A percentile compares a stretch with the other conserved stretches of the same genome.
phyloP scores from a whole-genome alignment of 2,113 vertebrate genomes.

The Hypocryptadius cinnamomeus region DNA sequence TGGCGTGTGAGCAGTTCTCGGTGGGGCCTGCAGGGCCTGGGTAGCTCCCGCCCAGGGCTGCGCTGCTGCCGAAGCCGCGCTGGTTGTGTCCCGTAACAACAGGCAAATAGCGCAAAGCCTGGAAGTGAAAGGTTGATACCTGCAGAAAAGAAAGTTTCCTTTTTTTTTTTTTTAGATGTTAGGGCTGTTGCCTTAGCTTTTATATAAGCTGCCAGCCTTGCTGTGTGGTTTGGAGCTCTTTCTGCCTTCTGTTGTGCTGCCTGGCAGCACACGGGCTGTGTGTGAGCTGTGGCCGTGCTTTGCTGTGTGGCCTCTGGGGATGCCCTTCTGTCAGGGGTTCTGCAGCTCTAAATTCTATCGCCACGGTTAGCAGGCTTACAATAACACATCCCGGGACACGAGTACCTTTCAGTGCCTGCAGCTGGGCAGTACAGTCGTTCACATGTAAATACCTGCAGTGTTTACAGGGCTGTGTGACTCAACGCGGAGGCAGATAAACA shows the following conservation, averaged over 20 bases:
- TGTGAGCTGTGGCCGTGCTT: accelerated
- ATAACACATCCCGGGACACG: accelerated
- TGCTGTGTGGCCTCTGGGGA: accelerated
- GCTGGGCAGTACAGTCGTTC: accelerated
- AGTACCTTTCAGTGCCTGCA: background rate
- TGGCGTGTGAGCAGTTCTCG: accelerated
- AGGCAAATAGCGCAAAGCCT: accelerated
- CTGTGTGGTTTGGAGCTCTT: background rate
- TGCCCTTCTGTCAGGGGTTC: too few species aligned
- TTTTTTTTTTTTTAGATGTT: accelerated
- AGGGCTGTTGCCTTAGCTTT: background rate
- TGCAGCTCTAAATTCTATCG: accelerated
- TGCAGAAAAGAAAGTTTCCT: accelerated
- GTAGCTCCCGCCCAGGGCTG: accelerated
- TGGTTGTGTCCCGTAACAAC: accelerated
- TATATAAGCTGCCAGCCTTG: accelerated
- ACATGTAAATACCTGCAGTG: too few species aligned
- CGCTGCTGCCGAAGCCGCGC: accelerated
- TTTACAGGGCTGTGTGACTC: too few species aligned
- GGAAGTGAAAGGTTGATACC: accelerated
- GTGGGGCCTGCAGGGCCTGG: accelerated
- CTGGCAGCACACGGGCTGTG: accelerated
- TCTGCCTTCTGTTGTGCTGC: background rate
- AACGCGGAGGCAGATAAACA: accelerated
- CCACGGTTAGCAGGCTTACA: accelerated